These are phyloP conservation scores for Gulo gulo DNA, from an alignment of 2,113 vertebrate species.

Conservation along the genomic window DNA sequence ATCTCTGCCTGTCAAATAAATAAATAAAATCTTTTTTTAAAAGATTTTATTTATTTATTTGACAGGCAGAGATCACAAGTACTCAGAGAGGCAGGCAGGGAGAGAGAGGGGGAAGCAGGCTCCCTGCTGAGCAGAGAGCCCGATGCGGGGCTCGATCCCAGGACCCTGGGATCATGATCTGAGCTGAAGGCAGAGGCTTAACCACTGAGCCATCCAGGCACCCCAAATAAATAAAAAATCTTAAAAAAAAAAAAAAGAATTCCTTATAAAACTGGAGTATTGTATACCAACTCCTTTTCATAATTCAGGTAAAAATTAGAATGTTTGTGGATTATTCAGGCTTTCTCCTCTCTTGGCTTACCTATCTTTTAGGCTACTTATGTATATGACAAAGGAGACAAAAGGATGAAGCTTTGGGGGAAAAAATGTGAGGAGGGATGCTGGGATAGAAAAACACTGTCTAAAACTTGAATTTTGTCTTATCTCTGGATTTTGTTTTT, in stretches of 20 bases:
- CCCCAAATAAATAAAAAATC: too few species aligned
- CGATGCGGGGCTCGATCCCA: too few species aligned
- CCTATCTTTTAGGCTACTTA: background rate
- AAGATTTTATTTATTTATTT: too few species aligned
- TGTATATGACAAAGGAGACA: background rate
- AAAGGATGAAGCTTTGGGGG: background rate
- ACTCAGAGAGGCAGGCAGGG: too few species aligned
- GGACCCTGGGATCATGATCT: too few species aligned
- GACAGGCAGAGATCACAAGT: too few species aligned
- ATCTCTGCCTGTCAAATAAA: too few species aligned
- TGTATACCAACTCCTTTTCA: background rate
- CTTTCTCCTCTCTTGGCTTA: background rate
- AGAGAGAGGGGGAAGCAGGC: too few species aligned
- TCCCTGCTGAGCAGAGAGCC: too few species aligned
- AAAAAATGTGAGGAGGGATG: background rate
- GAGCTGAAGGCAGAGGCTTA: too few species aligned
- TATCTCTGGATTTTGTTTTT: slow-evolving; percentile 11
- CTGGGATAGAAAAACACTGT: background rate
- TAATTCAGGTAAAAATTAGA: background rate
- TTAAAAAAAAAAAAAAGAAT: background rate
- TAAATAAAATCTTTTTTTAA: too few species aligned
- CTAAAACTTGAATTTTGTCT: background rate
- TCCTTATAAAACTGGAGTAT: background rate
- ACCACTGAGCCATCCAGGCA: too few species aligned
- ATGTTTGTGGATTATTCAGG: background rate